Base-by-base conservation (phyloP, 2,797 vertebrate genomes). In the Paguma larvata region DNA sequence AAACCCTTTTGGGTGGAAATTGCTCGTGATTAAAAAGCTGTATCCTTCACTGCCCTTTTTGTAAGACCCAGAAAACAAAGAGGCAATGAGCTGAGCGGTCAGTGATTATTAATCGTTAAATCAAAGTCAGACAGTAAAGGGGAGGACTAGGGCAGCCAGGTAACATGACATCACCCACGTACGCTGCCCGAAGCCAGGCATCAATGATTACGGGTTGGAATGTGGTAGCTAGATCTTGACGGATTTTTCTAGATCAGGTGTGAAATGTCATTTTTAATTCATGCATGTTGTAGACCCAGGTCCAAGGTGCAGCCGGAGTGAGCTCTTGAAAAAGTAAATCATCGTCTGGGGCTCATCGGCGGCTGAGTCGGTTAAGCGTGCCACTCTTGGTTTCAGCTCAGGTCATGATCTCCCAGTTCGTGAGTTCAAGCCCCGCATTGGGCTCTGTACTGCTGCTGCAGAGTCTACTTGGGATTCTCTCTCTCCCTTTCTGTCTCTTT, bases 191-290 rank as follows among this genome's bases (percentile, higher is more conserved):
- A 23, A 38, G 51, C 32, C 72, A 78, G 14, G 9, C 11, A 38
- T 27, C 34, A 21, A 2, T 75, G 75, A 89, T 41, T 19, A 8
- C 11, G 27, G 18, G 11, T 23, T 73, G 30, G 12, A n/a, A 67
- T 11, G 12, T 15, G 3, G 72, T 46, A 53, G 46, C 38, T 46
- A 12, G 15, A n/a, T 44, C 27, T 59, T 73, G 2, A 56, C 62
- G 38, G 5, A 21, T 51, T 23, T 83, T 72, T 10, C 48, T 53
- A 21, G 27, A 16, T 67, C 30, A 72, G 53, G 13, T 44, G 9
- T 85, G 78, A 95, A 95, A 70, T 19, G 32, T 27, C 41, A 67
- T 89, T 84, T 94, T 85, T 68, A 88, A 73, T 9, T 80, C 48
- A 79, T 2, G 21, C 6, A 41, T 18, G 8, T 10, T 84, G 1